Evolutionary conservation across 2,888 invertebrate species (phyloP), one percentile per base, ranked within the genome.

Genomic region (Drosophila pseudotakahashii): DNA sequence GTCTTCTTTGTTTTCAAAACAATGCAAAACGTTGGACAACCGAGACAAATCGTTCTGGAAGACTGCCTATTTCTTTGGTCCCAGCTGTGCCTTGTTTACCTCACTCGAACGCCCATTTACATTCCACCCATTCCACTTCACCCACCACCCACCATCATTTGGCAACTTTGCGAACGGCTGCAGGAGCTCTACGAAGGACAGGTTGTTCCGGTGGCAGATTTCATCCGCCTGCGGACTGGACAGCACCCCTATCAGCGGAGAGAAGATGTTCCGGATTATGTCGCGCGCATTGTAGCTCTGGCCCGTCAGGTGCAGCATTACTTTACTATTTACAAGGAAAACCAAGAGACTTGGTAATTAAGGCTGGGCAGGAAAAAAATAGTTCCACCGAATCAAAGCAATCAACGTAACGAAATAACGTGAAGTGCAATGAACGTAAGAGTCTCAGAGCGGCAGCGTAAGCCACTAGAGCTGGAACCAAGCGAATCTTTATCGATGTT

Each of bases 211-310:
- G 79, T 95, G 95, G 89, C 98, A 97, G 62, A 96, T 93, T 88
- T 95, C 94, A 87, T 98, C 97, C 11, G 97, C 98, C 91, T 95
- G 94, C 44, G 95, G 93, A 88, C 97, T 97, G 89, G 96, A 95
- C 78, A 98, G 93, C 26, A 97, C 96, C 52, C 97, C 98, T 76
- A 98, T 94, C 91, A 96, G 94, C 1, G 98, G 98, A 48, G 97
- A 97, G 93, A 98, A 98, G 44, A 97, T 95, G 92, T 95, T 96
- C 92, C 96, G 96, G 78, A 98, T 96, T 91, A 98, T 97, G 92
- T 98, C 98, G 86, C 96, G 95, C 4, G 96, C 94, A 84, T 95
- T 95, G 87, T 94, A 93, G 89, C 94, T 95, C 87, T 94, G 94
- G 79, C 94, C 94, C 76, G 94, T 91, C 76, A 92, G 78, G 75